Percentiles rank a stretch among this genome's conserved stretches.
These are phyloP conservation scores for Protosalanx chinensis DNA, from an alignment of 2,797 vertebrate species.

Conservation along the genomic window DNA sequence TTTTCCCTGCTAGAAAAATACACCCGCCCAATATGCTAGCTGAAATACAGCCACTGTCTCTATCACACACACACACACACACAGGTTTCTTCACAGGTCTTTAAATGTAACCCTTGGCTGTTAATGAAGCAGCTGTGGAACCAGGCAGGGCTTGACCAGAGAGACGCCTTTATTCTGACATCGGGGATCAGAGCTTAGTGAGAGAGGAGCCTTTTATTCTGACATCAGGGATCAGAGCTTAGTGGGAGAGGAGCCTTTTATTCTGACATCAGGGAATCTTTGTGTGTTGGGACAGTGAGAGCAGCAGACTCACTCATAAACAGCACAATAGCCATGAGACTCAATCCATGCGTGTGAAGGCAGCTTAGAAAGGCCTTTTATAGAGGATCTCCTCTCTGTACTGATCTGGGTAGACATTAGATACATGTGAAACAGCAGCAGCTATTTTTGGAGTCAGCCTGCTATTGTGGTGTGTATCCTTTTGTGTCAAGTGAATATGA, in stretches of 20 bases:
- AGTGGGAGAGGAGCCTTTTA: too few species aligned
- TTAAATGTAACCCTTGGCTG: conserved; percentile 32
- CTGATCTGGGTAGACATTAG: not conserved
- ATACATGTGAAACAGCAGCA: not conserved
- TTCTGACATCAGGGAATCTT: conserved; percentile 40
- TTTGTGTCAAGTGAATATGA: not conserved
- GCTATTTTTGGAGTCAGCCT: not conserved
- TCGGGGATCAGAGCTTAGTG: too few species aligned
- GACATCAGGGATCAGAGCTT: too few species aligned
- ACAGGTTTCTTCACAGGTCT: not conserved
- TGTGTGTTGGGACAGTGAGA: conserved; percentile 18
- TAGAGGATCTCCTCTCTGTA: conserved; percentile 16
- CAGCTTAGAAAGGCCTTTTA: conserved; percentile 19
- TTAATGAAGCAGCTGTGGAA: conserved; percentile 45
- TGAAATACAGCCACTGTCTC: conserved; percentile 31
- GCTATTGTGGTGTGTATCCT: not conserved
- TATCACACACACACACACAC: conserved; percentile 14
- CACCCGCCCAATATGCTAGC: too few species aligned
- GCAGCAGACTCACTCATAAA: conserved; percentile 35
- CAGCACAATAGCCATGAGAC: conserved; percentile 17
- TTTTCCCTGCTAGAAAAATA: conserved; percentile 34
- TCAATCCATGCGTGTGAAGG: conserved; percentile 13
- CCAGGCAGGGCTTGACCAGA: conserved; percentile 19
- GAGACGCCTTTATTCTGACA: conserved; percentile 37
- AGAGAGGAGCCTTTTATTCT: too few species aligned